Conservation (phyloP, 2,888 invertebrate genomes). For the Lapara coniferarum region DNA sequence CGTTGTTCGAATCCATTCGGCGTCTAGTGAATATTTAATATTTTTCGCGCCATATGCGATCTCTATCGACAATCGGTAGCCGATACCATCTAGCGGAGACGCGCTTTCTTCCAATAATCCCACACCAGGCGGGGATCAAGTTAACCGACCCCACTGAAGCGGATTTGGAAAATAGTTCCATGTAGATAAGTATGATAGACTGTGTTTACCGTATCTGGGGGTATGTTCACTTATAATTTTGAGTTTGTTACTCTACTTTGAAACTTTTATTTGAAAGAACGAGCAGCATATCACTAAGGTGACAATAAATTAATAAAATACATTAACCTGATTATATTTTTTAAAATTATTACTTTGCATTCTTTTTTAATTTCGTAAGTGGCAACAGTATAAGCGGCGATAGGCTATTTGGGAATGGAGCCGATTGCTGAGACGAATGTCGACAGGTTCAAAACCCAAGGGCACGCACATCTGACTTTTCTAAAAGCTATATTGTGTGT, state of each 20-base stretch:
- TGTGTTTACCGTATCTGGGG: not conserved
- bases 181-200: constrained; percentile 21
- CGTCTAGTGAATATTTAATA: constrained; percentile 70
- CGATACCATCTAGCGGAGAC: constrained; percentile 46
- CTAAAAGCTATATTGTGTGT: too few species aligned
- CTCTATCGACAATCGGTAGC: constrained; percentile 61
- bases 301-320: too few species aligned
- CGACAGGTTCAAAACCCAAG: too few species aligned
- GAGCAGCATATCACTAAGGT: too few species aligned
- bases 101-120: constrained; percentile 69
- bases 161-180: constrained; percentile 44
- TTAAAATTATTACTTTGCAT: too few species aligned
- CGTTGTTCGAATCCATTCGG: constrained; percentile 48
- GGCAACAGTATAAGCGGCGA: too few species aligned
- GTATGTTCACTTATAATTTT: not conserved
- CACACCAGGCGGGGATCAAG: constrained; percentile 56
- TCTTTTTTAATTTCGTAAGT: too few species aligned
- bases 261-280: too few species aligned
- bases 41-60: constrained; percentile 61
- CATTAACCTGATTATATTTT: too few species aligned
- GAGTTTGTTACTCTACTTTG: not conserved
- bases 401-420: too few species aligned
- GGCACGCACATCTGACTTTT: too few species aligned
- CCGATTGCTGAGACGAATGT: too few species aligned
- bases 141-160: constrained; percentile 54